Base-by-base conservation (phyloP, 2,888 invertebrate genomes). In the Amiota minor region DNA sequence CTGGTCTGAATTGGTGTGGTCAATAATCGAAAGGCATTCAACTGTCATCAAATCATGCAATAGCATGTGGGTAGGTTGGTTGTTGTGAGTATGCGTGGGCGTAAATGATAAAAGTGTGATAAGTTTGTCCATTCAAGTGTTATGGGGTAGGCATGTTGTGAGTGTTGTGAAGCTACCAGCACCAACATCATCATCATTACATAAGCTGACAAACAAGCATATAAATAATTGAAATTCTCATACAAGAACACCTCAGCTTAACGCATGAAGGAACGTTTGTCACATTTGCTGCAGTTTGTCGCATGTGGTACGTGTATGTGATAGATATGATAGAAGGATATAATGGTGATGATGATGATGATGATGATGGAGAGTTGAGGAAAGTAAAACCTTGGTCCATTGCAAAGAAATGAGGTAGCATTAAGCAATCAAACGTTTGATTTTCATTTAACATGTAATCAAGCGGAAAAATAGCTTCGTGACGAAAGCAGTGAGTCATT, bases 341-440 rank as follows among this genome's bases (percentile, higher is more conserved):
- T 53, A 3, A 53, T 53, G 53, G 6, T 53, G 53, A 53, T 12
- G 53, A 35, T 35, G 35, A 35, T 12, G 23, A 59, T 11, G 59
- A 10, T 20, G 59, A 20, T 9, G 12, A n/a, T 50, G 12, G n/a
- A 4, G n/a, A 50, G 50, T 50, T 50, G 12, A 50, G 53, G 12
- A n/a, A 50, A 50, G 35, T 35, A 35, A 75, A 72, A 74, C 72
- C 75, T 78, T 73, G 68, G 77, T 49, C 50, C 72, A 35, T 53
- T 18, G 67, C 53, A n/a, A 0, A 50, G 18, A 16, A 18, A 20
- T 14, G 69, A 72, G 70, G 68, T 70, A 71, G 83, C 77, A 85
- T 83, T 83, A 84, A 85, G 83, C 86, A 84, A 83, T 83, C 85
- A 83, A 85, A 83, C 83, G 85, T 83, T 83, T 83, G 86, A 85